Evolutionary conservation across 2,113 vertebrate species (phyloP).

Genomic region (Monopterus albus): DNA sequence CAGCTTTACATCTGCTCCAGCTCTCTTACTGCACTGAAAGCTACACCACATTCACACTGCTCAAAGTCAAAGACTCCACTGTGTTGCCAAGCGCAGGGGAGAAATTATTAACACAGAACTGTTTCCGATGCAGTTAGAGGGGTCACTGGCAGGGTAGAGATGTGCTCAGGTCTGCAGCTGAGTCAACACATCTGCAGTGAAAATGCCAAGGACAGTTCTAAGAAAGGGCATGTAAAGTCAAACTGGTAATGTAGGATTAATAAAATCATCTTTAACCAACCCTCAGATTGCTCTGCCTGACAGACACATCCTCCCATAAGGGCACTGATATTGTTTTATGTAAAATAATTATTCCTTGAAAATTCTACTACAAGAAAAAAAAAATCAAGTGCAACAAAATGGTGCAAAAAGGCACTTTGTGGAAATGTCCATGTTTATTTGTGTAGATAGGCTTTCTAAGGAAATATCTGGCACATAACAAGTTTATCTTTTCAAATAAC

Average conservation of each 20-base stretch:
- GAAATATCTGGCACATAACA: background rate
- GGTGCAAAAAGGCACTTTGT: background rate
- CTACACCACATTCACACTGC: background rate
- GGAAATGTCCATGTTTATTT: no score
- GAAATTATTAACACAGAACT: constrained; percentile 51
- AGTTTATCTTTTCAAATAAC: background rate
- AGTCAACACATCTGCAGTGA: constrained; percentile 14
- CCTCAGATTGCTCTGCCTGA: background rate
- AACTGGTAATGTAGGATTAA: background rate
- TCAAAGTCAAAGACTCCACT: constrained; percentile 5
- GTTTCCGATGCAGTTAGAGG: constrained; percentile 60
- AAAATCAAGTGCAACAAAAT: background rate
- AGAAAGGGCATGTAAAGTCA: background rate
- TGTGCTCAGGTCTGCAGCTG: constrained; percentile 23
- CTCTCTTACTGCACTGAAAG: constrained; percentile 3
- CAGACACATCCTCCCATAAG: background rate
- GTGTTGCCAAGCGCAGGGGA: constrained; percentile 29
- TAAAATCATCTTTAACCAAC: constrained; percentile 6
- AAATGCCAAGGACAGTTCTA: background rate
- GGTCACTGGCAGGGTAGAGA: constrained; percentile 53
- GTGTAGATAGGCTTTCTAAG: background rate
- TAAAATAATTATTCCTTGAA: background rate
- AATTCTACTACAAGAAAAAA: background rate
- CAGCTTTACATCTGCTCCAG: constrained; percentile 23
- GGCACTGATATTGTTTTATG: background rate